Evolutionary conservation across 2,888 invertebrate species (phyloP), one percentile per base, ranked within the genome.

Genomic region (Anodontia alba): DNA sequence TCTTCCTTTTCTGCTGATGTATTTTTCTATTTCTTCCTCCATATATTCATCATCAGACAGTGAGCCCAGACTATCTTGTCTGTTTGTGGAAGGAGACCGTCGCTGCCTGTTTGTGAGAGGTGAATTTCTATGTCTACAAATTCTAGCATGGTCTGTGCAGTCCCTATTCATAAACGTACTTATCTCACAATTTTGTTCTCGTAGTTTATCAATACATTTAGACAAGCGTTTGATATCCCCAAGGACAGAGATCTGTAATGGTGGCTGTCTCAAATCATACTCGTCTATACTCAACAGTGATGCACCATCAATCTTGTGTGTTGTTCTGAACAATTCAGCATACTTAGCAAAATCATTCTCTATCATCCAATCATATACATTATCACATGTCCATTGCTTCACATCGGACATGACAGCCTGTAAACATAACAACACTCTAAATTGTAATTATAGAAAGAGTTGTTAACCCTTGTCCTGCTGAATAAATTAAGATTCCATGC

Each of bases 171-270:
- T n/a, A n/a, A n/a, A n/a, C 12, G 42, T 33, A 8, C 38, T 42
- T 1, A 74, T 75, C 15, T 76, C 73, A 68, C 62, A 46, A 49
- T 80, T 87, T 31, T 83, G 74, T 36, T 76, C 38, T 54, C 89
- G 87, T 49, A 91, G 86, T 46, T 87, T 80, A 20, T 82, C 84
- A 29, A 95, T 92, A 23, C 88, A 89, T 33, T 89, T 78, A 94
- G 96, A 96, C 83, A 99, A 96, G 90, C 97, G 96, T 94, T 99
- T 99, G 77, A 98, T 96, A 93, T 98, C 98, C 74, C 98, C 97
- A 81, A 99, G 95, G 36, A 93, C 88, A 43, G 76, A 67, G 91
- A 96, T 90, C 12, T 93, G 86, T 46, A 95, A 86, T 8, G 95
- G 97, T 85, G 96, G 96, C 80, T 96, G 95, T 89, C 96, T 96